Evolutionary conservation across 2,797 vertebrate species (phyloP).

Genomic region (Sebastes glaucus): DNA sequence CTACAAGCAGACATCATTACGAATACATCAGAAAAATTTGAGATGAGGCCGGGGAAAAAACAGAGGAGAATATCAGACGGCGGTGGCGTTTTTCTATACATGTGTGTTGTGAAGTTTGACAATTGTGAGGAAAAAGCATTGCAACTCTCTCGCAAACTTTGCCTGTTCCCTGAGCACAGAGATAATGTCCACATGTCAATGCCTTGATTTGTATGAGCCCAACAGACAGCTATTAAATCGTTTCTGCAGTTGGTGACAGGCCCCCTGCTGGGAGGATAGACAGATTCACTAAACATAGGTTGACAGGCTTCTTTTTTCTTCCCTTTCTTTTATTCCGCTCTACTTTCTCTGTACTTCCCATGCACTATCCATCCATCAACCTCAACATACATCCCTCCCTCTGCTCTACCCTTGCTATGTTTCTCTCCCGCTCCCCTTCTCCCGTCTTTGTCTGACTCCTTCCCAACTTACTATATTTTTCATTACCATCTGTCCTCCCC

Average conservation of each 20-base stretch:
- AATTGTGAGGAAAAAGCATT: conserved; percentile 41
- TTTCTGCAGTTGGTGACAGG: conserved; percentile 80
- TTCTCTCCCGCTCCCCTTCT: conserved; percentile 46
- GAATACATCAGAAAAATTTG: conserved; percentile 46
- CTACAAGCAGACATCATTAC: conserved; percentile 38
- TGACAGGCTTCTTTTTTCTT: conserved; percentile 83
- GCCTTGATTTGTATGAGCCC: conserved; percentile 79
- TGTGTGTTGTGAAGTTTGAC: conserved; percentile 64
- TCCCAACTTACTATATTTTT: conserved; percentile 64
- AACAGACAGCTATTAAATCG: conserved; percentile 81
- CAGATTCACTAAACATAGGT: conserved; percentile 83
- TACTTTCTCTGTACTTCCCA: conserved; percentile 79
- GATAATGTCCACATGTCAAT: conserved; percentile 82
- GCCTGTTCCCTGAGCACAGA: conserved; percentile 55
- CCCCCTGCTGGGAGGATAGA: conserved; percentile 78
- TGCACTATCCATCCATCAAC: conserved; percentile 82
- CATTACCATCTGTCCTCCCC: conserved; percentile 65
- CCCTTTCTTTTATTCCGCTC: conserved; percentile 78
- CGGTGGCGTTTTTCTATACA: conserved; percentile 44
- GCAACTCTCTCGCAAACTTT: conserved; percentile 62
- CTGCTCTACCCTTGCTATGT: conserved; percentile 52
- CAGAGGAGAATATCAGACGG: conserved; percentile 5
- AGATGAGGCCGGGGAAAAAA: conserved; percentile 23
- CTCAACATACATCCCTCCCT: conserved; percentile 72
- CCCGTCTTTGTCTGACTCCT: conserved; percentile 47